Conservation (phyloP, 1,140 invertebrate genomes). For the Gryon sp. region DNA sequence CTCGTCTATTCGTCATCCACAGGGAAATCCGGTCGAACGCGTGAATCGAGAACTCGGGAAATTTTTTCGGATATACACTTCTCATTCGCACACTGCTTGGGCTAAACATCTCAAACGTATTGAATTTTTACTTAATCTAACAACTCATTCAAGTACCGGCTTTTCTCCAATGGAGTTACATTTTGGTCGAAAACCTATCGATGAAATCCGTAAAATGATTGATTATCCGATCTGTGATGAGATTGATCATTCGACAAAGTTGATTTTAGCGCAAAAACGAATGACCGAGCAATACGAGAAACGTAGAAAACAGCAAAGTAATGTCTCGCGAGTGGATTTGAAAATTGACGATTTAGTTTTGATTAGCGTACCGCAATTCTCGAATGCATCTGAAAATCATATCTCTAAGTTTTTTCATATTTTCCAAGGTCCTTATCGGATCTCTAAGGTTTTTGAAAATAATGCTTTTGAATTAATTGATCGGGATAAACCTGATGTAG, state of each 20-base stretch:
- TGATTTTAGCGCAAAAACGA: background rate
- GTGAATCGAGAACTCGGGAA: constrained; percentile 66
- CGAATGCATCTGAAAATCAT: background rate
- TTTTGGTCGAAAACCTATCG: constrained; percentile 57
- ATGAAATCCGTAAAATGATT: constrained; percentile 12
- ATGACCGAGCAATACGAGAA: background rate
- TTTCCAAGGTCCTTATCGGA: constrained; percentile 14
- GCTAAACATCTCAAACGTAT: constrained; percentile 45
- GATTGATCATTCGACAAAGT: background rate
- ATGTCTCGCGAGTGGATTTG: background rate
- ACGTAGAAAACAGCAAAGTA: background rate
- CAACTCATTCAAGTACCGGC: constrained; percentile 67
- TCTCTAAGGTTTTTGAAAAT: background rate
- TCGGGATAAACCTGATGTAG: no score
- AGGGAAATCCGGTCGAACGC: constrained; percentile 64
- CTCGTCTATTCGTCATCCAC: constrained; percentile 65
- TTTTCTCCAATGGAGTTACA: constrained; percentile 69
- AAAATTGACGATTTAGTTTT: constrained; percentile 7
- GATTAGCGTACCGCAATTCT: constrained; percentile 8
- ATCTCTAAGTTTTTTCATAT: constrained; percentile 16
- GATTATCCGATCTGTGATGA: background rate
- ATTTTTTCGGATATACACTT: constrained; percentile 63
- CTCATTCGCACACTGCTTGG: constrained; percentile 46
- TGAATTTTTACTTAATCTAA: constrained; percentile 68
- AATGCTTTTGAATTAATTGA: constrained; percentile 9